Base-by-base conservation (phyloP, 2,888 invertebrate species). In the Sylvicola cinctus region DNA sequence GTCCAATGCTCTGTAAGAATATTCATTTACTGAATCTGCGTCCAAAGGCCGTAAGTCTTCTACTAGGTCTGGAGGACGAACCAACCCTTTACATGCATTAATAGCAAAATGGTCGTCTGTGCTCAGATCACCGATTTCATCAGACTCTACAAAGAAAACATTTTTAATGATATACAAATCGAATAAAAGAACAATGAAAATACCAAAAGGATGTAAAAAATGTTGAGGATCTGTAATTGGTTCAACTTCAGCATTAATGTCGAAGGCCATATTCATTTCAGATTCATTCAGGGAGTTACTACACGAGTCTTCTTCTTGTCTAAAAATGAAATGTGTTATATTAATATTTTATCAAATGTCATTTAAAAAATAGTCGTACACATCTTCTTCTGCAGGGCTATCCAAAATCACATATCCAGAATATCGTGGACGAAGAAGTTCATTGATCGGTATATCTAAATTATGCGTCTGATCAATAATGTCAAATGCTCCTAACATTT, bases 1-100 rank as follows among this genome's bases (percentile, higher is more conserved):
- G 43, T 51, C 61, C 54, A 51, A 47, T 51, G 66, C 50, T 62
- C 65, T 52, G 69, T 77, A 79, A 1, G 76, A 75, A 56, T 79
- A 81, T 54, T 81, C 79, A 29, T 49, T 60, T 25, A 63, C 52
- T 45, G 60, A 62, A 12, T 43, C 46, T 31, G 62, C 53, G 38
- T 55, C 61, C 16, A 51, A 51, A 2, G 73, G 72, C 12, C 68
- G 60, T 52, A 69, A 59, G 53, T 72, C 70, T 3, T 65, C 58
- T 34, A 71, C 61, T 2, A 60, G 44, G 5, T 55, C 50, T 1
- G 61, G 50, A 16, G 49, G 45, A 25, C 52, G 53, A 10, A 55
- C 51, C 28, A 58, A 40, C 14, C 56, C 52, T 11, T 48, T 52
- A 34, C 54, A 53, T 14, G 51, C 50, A 8, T 50, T 49, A 23